A percentile compares a stretch with the other conserved stretches of the same genome.
Evolutionary conservation across 30 jellyfish, hydroid and myxozoan genomes (phyloP).

Genomic region (Clytia hemisphaerica): DNA sequence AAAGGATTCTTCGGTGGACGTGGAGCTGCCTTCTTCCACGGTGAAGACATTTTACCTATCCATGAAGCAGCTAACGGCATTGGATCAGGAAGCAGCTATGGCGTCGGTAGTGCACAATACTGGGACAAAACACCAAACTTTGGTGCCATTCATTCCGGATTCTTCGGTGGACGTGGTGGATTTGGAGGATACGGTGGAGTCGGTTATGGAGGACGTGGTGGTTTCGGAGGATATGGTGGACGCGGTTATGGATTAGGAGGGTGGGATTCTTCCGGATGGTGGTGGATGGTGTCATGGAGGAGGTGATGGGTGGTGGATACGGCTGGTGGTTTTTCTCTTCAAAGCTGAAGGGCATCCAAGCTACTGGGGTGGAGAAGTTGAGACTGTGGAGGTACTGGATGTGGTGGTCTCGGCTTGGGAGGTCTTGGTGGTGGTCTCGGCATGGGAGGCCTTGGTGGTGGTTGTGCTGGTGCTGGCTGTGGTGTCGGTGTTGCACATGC

Average conservation of each 20-base stretch:
- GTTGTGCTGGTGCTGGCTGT: slow-evolving; percentile 16
- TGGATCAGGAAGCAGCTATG: slow-evolving; percentile 29
- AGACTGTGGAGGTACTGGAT: slow-evolving; percentile 4
- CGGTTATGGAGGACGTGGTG: slow-evolving; percentile 42
- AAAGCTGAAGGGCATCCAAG: not conserved
- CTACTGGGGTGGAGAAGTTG: slow-evolving; percentile 16
- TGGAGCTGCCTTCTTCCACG: slow-evolving; percentile 17
- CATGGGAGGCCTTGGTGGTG: slow-evolving; percentile 2
- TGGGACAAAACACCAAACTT: too few relatives aligned
- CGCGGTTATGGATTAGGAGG: slow-evolving; percentile 23
- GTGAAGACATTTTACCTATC: slow-evolving; percentile 10
- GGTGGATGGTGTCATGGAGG: not conserved
- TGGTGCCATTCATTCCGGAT: too few relatives aligned
- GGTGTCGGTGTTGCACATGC: slow-evolving; percentile 8
- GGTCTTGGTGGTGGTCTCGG: slow-evolving; percentile 30
- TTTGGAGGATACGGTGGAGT: slow-evolving; percentile 38
- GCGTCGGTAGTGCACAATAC: slow-evolving; percentile 39
- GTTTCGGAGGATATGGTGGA: slow-evolving; percentile 29
- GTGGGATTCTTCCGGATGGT: slow-evolving; percentile 18
- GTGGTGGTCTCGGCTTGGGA: slow-evolving; percentile 20
- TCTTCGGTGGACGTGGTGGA: slow-evolving; percentile 46
- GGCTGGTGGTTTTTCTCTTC: not conserved
- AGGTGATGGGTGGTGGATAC: not conserved
- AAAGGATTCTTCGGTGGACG: not conserved
- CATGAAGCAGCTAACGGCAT: slow-evolving; percentile 32